Evolutionary conservation across 2,113 vertebrate genomes (phyloP).

Genomic region (Leucopsar rothschildi): DNA sequence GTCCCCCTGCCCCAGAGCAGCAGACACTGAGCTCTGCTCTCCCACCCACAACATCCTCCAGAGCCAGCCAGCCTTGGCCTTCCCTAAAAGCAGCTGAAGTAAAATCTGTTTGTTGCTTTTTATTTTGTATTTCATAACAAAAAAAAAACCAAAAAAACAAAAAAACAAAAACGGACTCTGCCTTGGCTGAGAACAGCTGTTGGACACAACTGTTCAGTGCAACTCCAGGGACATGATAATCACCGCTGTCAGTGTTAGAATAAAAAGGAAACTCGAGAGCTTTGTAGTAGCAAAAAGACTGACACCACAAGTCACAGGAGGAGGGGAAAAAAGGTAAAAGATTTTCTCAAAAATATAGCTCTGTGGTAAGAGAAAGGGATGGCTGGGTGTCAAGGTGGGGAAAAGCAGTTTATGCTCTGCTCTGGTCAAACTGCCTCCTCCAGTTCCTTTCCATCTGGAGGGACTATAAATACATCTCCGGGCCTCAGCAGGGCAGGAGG

Average conservation of each 20-base stretch:
- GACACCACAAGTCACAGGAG: slow-evolving; percentile 29
- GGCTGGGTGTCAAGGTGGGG: slow-evolving; percentile 27
- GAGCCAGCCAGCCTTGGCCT: background rate
- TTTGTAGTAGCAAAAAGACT: slow-evolving; percentile 37
- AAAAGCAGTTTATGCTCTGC: background rate
- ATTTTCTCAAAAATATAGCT: slow-evolving; percentile 51
- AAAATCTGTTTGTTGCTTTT: background rate
- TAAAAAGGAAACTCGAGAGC: background rate
- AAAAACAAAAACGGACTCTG: background rate
- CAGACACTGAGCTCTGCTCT: background rate
- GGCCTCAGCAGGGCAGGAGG: background rate
- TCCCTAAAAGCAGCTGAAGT: background rate
- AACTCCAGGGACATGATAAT: background rate
- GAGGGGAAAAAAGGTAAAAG: background rate
- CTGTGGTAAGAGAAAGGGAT: background rate
- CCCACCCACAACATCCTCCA: background rate
- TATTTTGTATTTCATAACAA: slow-evolving; percentile 49
- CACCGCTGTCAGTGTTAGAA: background rate
- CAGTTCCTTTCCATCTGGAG: background rate
- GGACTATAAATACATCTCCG: background rate
- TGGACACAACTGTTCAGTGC: slow-evolving; percentile 27
- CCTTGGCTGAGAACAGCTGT: background rate
- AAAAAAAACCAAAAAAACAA: background rate
- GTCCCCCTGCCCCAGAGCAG: background rate
- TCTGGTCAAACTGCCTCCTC: background rate